Evolutionary conservation across 2,797 vertebrate genomes (phyloP).

Genomic region (Falco naumanni): DNA sequence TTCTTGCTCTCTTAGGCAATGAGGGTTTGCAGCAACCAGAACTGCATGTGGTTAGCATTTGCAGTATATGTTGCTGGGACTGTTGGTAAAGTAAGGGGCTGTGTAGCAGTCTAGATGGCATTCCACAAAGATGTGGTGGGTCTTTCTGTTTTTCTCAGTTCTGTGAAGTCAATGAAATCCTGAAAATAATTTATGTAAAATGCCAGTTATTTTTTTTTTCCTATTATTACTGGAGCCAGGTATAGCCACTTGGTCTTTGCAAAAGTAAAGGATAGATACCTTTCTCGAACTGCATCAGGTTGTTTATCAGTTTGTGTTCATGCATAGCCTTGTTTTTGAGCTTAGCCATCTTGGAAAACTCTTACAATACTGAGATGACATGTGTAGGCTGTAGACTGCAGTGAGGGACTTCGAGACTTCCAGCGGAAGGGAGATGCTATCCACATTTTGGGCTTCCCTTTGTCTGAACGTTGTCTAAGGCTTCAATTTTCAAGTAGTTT

Average conservation of each 20-base stretch:
- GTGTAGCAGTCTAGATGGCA: not conserved
- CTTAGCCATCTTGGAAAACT: not conserved
- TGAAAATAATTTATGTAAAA: not conserved
- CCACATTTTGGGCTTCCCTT: not conserved
- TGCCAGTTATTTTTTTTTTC: rapidly evolving
- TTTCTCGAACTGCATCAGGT: not conserved
- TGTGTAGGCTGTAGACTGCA: not conserved
- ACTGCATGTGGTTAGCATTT: not conserved
- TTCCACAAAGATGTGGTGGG: not conserved
- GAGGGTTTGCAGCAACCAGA: not conserved
- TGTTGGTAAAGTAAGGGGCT: not conserved
- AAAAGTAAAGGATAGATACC: not conserved
- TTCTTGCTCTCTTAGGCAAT: too few species aligned
- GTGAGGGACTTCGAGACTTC: not conserved
- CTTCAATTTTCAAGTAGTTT: not conserved
- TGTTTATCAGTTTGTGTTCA: not conserved
- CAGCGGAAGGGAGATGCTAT: not conserved
- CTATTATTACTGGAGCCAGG: not conserved
- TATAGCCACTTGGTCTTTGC: not conserved
- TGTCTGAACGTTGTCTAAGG: not conserved
- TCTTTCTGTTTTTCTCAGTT: not conserved
- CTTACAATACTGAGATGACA: not conserved
- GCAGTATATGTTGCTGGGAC: not conserved
- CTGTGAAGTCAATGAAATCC: not conserved
- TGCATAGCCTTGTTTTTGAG: not conserved